Evolutionary conservation across 2,113 vertebrate species (phyloP), one percentile per base, ranked within the genome.

Genomic region (Bubo blakistoni): DNA sequence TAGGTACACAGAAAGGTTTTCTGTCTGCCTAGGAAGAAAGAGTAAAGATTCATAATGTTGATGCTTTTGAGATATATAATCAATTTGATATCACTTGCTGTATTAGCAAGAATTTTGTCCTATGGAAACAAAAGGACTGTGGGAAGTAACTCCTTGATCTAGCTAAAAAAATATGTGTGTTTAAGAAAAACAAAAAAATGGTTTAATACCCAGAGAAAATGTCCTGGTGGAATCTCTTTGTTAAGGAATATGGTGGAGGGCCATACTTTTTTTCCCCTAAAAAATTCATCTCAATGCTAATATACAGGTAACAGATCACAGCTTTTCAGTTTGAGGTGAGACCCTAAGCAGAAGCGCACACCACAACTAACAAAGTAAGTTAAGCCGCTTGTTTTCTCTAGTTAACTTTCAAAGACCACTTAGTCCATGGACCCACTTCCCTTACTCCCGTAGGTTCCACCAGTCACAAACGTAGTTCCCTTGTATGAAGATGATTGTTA

Each of bases 181-280:
- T 72, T 55, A 79, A 76, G 49, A 34, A 73, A 58, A 73, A 40
- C 19, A 63, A 30, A 69, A 30, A 4, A 18, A 2, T 3, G 2
- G 1, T 44, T 87, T 59, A 61, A n/a, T 61, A 57, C 10, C 47
- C 26, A 9, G 11, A 32, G 34, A 46, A 61, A 49, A 78, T 22
- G 13, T 69, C 57, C 61, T 61, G 71, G 17, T 27, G 13, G 44
- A 76, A n/a, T 66, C 32, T 72, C 66, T 82, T 77, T 46, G 8
- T 32, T 58, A 19, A 66, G 80, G 57, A 44, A 71, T 30, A 7
- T 59, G 5, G 2, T 47, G 29, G 34, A 85, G 17, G 16, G 13
- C 13, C 2, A 2, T 54, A 16, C 52, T 54, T 54, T 4, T 7
- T 52, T 15, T 6, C 6, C 6, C 11, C 8, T 4, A 5, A 12